These are phyloP conservation scores for Dicerorhinus sumatrensis DNA, from an alignment of 2,113 vertebrate species.

Conservation along the genomic window DNA sequence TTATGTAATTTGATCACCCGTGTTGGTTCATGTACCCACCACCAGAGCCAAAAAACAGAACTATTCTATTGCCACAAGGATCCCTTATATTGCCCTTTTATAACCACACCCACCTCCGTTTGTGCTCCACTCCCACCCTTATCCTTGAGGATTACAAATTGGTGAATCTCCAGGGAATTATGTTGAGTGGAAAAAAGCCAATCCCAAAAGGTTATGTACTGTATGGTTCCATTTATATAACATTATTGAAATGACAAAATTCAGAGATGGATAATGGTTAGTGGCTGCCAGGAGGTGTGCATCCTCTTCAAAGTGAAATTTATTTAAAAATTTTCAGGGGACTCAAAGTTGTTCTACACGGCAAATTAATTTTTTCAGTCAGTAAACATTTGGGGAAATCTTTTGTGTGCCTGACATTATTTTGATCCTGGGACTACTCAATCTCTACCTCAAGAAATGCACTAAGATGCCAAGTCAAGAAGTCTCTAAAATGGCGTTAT, in stretches of 20 bases:
- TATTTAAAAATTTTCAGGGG: background rate
- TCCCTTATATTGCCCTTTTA: background rate
- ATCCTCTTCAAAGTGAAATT: constrained; percentile 37
- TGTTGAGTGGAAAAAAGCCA: background rate
- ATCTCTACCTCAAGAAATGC: background rate
- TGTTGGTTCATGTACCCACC: background rate
- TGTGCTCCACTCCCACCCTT: background rate
- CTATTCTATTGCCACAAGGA: background rate
- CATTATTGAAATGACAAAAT: background rate
- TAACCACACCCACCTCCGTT: background rate
- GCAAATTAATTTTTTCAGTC: background rate
- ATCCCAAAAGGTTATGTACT: background rate
- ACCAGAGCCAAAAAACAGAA: background rate
- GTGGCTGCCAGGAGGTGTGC: background rate
- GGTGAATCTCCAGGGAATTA: background rate
- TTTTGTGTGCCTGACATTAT: background rate
- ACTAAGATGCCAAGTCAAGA: background rate
- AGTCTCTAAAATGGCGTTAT: background rate
- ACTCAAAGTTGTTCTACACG: background rate
- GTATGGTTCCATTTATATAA: background rate
- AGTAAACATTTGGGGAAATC: background rate
- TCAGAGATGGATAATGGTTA: background rate
- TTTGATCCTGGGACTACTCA: background rate
- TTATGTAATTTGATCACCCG: background rate
- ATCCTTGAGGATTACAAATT: background rate